These are phyloP conservation scores for Pollenia amentaria DNA, from an alignment of 2,888 invertebrate species.

Conservation along the genomic window DNA sequence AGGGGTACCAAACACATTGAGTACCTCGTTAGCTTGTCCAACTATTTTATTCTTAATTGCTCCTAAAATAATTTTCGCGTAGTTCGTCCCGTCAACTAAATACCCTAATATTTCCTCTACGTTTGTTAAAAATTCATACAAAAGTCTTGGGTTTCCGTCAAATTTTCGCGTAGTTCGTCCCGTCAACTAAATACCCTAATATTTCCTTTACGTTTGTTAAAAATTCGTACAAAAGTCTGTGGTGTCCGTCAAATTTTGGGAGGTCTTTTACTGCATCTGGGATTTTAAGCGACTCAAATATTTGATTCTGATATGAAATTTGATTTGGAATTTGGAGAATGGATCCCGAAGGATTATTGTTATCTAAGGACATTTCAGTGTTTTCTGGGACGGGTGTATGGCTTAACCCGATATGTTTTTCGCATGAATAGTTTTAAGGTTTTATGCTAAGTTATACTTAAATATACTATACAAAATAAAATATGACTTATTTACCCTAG, in stretches of 20 bases:
- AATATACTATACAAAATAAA: neutral
- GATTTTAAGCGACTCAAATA: too few species aligned
- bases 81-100: slow-evolving; percentile 58
- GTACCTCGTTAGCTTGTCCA: slow-evolving; percentile 74
- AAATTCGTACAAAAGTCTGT: slow-evolving; percentile 51
- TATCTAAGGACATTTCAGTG: too few species aligned
- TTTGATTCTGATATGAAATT: neutral
- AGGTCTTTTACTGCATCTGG: slow-evolving; percentile 67
- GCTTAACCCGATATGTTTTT: slow-evolving; percentile 1
- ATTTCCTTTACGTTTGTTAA: too few species aligned
- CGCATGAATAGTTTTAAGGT: neutral
- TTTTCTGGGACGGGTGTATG: slow-evolving; percentile 13
- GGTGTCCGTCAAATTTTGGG: slow-evolving; percentile 63
- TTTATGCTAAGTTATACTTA: neutral
- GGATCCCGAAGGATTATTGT: slow-evolving; percentile 28
- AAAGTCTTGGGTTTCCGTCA: too few species aligned
- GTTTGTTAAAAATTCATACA: too few species aligned
- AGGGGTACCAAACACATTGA: slow-evolving; percentile 72
- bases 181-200: too few species aligned
- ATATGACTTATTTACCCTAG: slow-evolving; percentile 14
- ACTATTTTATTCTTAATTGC: slow-evolving; percentile 73
- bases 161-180: too few species aligned
- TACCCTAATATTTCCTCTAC: too few species aligned
- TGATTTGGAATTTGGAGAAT: slow-evolving; percentile 9
- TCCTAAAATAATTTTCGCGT: slow-evolving; percentile 62